Conservation (phyloP, 2,797 vertebrate genomes). For the Pipistrellus nathusii region DNA sequence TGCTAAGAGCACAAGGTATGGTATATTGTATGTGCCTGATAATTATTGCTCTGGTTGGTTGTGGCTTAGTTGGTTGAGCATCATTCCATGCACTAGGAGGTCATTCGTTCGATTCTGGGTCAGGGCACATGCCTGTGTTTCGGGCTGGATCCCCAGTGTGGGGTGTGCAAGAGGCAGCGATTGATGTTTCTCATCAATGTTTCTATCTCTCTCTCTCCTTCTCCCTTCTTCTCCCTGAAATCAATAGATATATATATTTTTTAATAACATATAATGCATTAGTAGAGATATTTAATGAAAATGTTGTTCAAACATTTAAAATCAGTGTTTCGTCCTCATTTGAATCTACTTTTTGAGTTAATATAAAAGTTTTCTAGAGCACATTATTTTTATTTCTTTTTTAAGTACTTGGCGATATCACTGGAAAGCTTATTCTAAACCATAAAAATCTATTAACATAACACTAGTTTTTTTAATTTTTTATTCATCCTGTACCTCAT, state of each 20-base stretch:
- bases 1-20: neutral
- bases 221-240: neutral
- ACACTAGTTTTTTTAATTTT: neutral
- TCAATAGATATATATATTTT: neutral
- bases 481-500: neutral
- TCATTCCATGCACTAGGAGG: neutral
- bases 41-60: neutral
- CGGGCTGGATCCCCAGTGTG: neutral
- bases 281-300: neutral
- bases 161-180: neutral
- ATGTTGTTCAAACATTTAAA: constrained; percentile 14
- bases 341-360: constrained; percentile 22
- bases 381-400: constrained; percentile 33
- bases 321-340: neutral
- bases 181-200: neutral
- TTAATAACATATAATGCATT: neutral
- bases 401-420: neutral
- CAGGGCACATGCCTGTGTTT: neutral
- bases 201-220: neutral
- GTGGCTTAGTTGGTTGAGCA: neutral
- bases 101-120: neutral
- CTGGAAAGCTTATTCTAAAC: constrained; percentile 32
- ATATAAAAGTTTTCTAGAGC: neutral
- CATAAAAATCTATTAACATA: constrained; percentile 8
- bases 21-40: neutral